Conservation (phyloP, 2,113 vertebrate genomes). For the Brienomyrus longianalis region DNA sequence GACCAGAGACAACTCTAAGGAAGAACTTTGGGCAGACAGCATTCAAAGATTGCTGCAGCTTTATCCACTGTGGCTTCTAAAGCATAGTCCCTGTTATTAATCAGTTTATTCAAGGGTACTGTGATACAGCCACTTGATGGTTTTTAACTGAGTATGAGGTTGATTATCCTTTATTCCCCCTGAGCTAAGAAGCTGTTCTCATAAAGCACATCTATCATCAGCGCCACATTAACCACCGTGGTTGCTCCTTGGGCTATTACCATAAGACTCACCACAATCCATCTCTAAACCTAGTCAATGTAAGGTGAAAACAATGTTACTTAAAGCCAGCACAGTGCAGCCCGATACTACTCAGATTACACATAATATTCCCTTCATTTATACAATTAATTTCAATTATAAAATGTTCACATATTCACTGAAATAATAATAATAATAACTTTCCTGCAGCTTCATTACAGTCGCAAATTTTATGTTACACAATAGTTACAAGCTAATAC, state of each 20-base stretch:
- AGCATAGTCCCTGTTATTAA: background rate
- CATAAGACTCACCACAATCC: background rate
- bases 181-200: background rate
- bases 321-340: background rate
- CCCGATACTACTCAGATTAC: background rate
- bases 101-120: background rate
- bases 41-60: background rate
- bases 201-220: background rate
- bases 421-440: background rate
- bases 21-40: background rate
- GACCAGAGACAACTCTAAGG: background rate
- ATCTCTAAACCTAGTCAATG: background rate
- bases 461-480: background rate
- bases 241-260: background rate
- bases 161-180: background rate
- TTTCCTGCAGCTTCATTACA: background rate
- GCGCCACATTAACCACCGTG: background rate
- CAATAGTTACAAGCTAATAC: background rate
- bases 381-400: background rate
- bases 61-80: background rate
- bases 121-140: background rate
- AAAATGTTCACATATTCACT: background rate
- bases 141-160: background rate
- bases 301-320: background rate
- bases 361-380: background rate